phyloP scores from a whole-genome alignment of 2,113 vertebrate species.

The Hemicordylus capensis region DNA sequence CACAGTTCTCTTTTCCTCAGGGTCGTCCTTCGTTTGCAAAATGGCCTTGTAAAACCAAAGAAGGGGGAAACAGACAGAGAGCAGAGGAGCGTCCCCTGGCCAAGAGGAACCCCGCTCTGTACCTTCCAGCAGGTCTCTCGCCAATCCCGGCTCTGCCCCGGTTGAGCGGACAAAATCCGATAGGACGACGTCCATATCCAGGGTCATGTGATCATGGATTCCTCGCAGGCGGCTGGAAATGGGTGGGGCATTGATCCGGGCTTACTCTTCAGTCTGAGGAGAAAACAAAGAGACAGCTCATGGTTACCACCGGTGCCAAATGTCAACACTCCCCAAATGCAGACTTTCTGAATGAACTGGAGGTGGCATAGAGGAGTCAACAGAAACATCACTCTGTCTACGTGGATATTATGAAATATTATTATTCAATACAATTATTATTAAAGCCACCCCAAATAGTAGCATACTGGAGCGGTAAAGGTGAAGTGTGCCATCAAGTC shows the following conservation, averaged over 20 bases:
- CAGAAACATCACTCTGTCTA: neutral
- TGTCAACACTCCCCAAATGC: neutral
- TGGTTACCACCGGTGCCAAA: too few species aligned
- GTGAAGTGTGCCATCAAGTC: too few species aligned
- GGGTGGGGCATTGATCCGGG: constrained; percentile 41
- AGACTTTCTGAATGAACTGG: neutral
- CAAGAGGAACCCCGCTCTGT: neutral
- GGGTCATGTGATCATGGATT: constrained; percentile 90
- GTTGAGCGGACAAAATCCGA: constrained; percentile 98
- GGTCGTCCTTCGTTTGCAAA: too few species aligned
- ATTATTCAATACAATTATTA: too few species aligned
- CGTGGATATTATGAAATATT: too few species aligned
- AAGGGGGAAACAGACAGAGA: neutral
- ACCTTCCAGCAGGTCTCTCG: constrained; percentile 95
- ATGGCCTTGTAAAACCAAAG: too few species aligned
- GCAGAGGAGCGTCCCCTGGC: neutral
- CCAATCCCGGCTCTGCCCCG: constrained; percentile 96
- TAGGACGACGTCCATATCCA: constrained; percentile 96
- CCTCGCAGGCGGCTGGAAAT: constrained; percentile 36
- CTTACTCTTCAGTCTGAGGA: constrained; percentile 53
- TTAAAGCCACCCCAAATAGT: too few species aligned
- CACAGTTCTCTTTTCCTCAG: too few species aligned
- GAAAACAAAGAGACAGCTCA: neutral
- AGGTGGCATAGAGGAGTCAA: neutral
- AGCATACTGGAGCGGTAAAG: too few species aligned